Percentiles rank a stretch among this genome's conserved stretches.
These are phyloP conservation scores for Trachops cirrhosus DNA, from an alignment of 2,797 vertebrate species.

Conservation along the genomic window DNA sequence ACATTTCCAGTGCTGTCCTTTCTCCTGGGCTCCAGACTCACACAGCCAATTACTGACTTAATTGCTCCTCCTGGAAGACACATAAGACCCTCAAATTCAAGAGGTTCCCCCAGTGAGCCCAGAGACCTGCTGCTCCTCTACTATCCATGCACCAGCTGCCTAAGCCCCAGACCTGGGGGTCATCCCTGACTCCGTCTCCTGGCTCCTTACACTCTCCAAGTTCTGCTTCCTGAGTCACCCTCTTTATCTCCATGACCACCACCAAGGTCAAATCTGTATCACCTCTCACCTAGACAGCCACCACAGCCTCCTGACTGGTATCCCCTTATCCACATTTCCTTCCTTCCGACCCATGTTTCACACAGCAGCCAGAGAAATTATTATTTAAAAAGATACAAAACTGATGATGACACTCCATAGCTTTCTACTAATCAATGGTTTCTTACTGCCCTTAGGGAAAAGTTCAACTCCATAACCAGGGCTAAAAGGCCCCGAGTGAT, in stretches of 20 bases:
- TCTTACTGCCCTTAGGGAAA: not conserved
- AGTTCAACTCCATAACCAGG: not conserved
- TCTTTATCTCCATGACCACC: fast-evolving
- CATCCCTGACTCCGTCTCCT: not conserved
- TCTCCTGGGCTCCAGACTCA: not conserved
- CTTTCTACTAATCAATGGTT: not conserved
- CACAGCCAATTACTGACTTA: not conserved
- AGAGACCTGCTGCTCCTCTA: not conserved
- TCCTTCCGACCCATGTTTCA: not conserved
- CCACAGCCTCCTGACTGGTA: not conserved
- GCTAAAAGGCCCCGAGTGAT: not conserved
- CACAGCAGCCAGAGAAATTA: not conserved
- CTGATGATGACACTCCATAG: not conserved
- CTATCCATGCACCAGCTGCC: not conserved
- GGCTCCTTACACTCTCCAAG: not conserved
- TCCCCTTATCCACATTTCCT: too few species aligned
- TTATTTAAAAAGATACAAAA: not conserved
- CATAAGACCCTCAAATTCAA: not conserved
- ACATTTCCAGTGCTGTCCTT: not conserved
- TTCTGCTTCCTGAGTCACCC: not conserved
- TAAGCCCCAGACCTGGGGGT: not conserved
- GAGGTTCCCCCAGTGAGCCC: not conserved
- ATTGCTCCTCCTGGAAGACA: not conserved
- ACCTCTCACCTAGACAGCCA: not conserved
- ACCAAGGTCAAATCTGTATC: not conserved